Evolutionary conservation across 2,113 vertebrate species (phyloP), one percentile per base, ranked within the genome.

Genomic region (Mesembrinibis cayennensis): DNA sequence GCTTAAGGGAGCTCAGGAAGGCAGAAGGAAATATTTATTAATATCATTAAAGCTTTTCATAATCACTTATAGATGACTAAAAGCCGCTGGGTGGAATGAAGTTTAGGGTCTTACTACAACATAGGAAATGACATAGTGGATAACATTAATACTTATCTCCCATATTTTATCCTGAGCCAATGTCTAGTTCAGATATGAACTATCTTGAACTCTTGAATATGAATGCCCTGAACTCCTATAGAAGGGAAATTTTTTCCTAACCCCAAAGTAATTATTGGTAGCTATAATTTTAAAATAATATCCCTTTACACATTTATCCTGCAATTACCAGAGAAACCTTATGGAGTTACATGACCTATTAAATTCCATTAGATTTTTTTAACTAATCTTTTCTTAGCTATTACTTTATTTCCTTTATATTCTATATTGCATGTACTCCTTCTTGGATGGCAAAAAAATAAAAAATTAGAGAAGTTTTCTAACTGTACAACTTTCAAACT

Each of bases 21-120:
- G 20, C 38, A 70, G 40, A 85, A 94, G 22, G 17, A 96, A 93
- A 92, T 94, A 82, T 79, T 69, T 95, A 58, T 85, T 91, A 90
- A 34, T 69, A 62, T 66, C 32, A 89, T 71, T 91, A 79, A 56
- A 82, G 40, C 3, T 87, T 71, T 95, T 79, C 66, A 79, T 81
- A 89, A 52, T 84, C 77, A 67, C 8, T 87, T 86, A 55, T 45
- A 77, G 13, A 73, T 85, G 47, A 87, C 13, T 89, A 84, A 89
- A 89, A 85, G 42, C 73, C 73, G 82, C 34, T 61, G 25, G 14
- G n/a, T 72, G 10, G 23, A 95, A 84, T 29, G 45, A 87, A 79
- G 49, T 67, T 86, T 70, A 47, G 23, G 42, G 29, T 86, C 40
- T 74, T 91, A 29, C 40, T 92, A 44, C 7, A 52, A 74, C 32